A percentile compares a stretch with the other conserved stretches of the same genome.
These are phyloP conservation scores for Pogonocherus hispidulus DNA, from an alignment of 2,888 invertebrate genomes.

Conservation along the genomic window DNA sequence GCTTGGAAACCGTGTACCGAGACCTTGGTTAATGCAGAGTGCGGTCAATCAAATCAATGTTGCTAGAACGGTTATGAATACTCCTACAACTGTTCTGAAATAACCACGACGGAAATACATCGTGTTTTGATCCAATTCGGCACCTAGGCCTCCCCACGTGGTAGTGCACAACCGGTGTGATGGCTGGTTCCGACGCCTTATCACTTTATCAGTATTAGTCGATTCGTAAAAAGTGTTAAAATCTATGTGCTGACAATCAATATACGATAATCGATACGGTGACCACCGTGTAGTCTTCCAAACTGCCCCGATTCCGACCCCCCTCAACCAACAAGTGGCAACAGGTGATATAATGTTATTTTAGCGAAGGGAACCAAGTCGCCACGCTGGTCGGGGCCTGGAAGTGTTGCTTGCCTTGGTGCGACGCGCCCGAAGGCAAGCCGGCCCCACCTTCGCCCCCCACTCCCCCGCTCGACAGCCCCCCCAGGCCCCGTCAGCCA, in stretches of 20 bases:
- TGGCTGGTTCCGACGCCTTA: conserved; percentile 40
- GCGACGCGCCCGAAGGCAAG: conserved; percentile 77
- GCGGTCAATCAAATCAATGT: conserved; percentile 54
- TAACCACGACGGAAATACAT: conserved; percentile 46
- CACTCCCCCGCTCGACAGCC: conserved; percentile 62
- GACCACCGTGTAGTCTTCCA: conserved; percentile 26
- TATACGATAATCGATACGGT: conserved; percentile 56
- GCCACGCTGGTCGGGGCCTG: conserved; percentile 82
- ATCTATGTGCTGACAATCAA: conserved; percentile 58
- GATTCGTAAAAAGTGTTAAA: conserved; percentile 47
- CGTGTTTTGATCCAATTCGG: conserved; percentile 36
- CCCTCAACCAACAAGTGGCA: conserved; percentile 28
- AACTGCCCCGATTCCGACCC: conserved; percentile 14
- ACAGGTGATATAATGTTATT: conserved; percentile 53
- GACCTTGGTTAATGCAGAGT: conserved; percentile 55
- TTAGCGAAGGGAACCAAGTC: conserved; percentile 52
- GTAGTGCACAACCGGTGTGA: conserved; percentile 38
- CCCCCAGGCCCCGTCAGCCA: conserved; percentile 57
- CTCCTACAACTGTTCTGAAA: conserved; percentile 50
- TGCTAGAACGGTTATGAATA: conserved; percentile 42
- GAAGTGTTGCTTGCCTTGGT: conserved; percentile 88
- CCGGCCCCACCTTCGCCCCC: conserved; percentile 63
- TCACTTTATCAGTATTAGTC: conserved; percentile 26
- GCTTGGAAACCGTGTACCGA: conserved; percentile 36
- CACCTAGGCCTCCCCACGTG: conserved; percentile 38